Evolutionary conservation across 2,888 invertebrate species (phyloP).

Genomic region (Torymus texanus): DNA sequence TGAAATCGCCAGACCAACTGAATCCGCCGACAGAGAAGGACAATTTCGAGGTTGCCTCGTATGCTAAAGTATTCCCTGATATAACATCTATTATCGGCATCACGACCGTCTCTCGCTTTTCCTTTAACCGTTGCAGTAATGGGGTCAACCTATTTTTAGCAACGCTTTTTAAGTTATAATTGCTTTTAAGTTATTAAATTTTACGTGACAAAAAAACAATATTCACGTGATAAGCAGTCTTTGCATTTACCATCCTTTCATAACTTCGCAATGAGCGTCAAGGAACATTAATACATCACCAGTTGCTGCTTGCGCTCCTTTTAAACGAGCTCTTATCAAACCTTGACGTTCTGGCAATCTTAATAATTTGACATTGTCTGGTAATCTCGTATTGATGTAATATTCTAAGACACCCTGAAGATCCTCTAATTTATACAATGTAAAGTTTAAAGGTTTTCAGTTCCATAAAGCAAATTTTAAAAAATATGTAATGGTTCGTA

Average conservation of each 20-base stretch:
- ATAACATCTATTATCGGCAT: slow-evolving; percentile 98
- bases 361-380: slow-evolving; percentile 83
- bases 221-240: too few species aligned
- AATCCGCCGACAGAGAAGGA: slow-evolving; percentile 85
- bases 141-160: slow-evolving; percentile 84
- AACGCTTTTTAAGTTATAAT: too few species aligned
- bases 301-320: slow-evolving; percentile 88
- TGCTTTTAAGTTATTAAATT: too few species aligned
- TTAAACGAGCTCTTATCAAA: slow-evolving; percentile 91
- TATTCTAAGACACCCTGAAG: slow-evolving; percentile 85
- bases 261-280: slow-evolving; percentile 94
- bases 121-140: slow-evolving; percentile 88
- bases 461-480: background rate
- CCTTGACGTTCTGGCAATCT: slow-evolving; percentile 87
- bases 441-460: slow-evolving; percentile 49
- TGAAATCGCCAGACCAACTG: slow-evolving; percentile 93
- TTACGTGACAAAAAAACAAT: too few species aligned
- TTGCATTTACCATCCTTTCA: slow-evolving; percentile 80
- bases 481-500: background rate
- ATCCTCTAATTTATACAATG: slow-evolving; percentile 76
- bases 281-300: slow-evolving; percentile 91
- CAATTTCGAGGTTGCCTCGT: slow-evolving; percentile 75
- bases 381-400: slow-evolving; percentile 85
- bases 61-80: slow-evolving; percentile 86
- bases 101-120: slow-evolving; percentile 86